These are phyloP conservation scores for Phrynocephalus vlangalii DNA, from an alignment of 2,797 vertebrate genomes.

Conservation along the genomic window DNA sequence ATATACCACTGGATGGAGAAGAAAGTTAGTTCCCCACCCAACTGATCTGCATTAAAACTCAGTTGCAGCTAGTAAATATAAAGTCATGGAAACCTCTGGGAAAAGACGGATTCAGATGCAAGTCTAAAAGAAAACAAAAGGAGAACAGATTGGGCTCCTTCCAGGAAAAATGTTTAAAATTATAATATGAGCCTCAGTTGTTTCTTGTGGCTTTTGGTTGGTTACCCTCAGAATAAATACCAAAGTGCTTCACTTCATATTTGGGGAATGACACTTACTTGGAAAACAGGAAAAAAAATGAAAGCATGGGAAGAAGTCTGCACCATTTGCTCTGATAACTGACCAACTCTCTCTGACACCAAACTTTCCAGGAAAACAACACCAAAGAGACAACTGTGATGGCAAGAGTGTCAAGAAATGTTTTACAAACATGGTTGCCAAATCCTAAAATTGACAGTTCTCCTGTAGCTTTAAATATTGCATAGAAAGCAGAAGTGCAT, in stretches of 20 bases:
- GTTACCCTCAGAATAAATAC: constrained; percentile 29
- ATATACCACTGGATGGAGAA: background rate
- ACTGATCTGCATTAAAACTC: constrained; percentile 56
- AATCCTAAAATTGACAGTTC: background rate
- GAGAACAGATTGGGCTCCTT: constrained; percentile 35
- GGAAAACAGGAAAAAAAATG: constrained; percentile 31
- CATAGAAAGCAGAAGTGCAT: background rate
- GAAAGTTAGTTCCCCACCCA: constrained; percentile 1
- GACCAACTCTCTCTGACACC: constrained; percentile 23
- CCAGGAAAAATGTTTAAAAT: background rate
- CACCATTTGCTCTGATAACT: constrained; percentile 55
- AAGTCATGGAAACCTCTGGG: constrained; percentile 36
- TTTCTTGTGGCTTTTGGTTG: constrained; percentile 45
- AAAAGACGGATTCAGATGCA: constrained; percentile 36
- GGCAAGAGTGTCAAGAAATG: background rate
- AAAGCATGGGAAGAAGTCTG: constrained; percentile 30
- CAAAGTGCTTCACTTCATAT: background rate
- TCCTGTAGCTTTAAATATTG: background rate
- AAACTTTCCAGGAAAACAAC: constrained; percentile 36
- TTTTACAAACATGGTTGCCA: background rate
- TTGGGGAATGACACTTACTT: constrained; percentile 36
- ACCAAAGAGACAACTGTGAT: constrained; percentile 17
- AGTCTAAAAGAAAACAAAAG: constrained; percentile 43
- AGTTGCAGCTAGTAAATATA: constrained; percentile 42
- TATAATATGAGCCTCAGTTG: background rate